Conservation (phyloP, 2,113 vertebrate genomes). For the Periophthalmus modestus region DNA sequence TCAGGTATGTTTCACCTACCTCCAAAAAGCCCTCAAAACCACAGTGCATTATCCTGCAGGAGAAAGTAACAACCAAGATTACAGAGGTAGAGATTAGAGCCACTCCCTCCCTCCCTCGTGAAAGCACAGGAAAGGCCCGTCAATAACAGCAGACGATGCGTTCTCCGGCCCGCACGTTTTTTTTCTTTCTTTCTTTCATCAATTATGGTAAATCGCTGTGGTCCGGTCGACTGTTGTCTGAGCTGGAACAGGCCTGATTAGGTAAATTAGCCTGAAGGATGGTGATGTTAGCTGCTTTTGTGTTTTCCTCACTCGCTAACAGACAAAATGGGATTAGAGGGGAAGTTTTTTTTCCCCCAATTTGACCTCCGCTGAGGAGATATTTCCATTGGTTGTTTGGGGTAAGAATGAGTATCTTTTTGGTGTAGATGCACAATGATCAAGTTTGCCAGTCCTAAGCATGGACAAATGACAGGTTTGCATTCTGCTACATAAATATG, state of each 20-base stretch:
- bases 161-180: slow-evolving; percentile 16
- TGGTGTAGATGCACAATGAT: neutral
- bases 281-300: slow-evolving; percentile 10
- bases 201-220: neutral
- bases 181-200: neutral
- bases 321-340: neutral
- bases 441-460: neutral
- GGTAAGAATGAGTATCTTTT: neutral
- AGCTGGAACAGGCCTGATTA: slow-evolving; percentile 9
- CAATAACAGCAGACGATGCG: slow-evolving; percentile 12
- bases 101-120: slow-evolving; percentile 8
- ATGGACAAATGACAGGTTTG: neutral
- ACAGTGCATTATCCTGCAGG: neutral
- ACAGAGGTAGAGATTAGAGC: neutral
- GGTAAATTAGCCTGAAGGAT: neutral
- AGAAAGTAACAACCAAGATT: slow-evolving; percentile 5
- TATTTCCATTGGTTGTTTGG: neutral
- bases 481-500: neutral
- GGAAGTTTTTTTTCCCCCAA: neutral
- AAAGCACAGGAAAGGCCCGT: slow-evolving; percentile 3
- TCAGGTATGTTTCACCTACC: neutral
- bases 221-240: slow-evolving; percentile 2
- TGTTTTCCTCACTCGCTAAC: neutral
- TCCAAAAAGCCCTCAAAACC: neutral
- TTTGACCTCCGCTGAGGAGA: neutral